Conservation (phyloP, 1,140 invertebrate species). For the Drosophila pandora region DNA sequence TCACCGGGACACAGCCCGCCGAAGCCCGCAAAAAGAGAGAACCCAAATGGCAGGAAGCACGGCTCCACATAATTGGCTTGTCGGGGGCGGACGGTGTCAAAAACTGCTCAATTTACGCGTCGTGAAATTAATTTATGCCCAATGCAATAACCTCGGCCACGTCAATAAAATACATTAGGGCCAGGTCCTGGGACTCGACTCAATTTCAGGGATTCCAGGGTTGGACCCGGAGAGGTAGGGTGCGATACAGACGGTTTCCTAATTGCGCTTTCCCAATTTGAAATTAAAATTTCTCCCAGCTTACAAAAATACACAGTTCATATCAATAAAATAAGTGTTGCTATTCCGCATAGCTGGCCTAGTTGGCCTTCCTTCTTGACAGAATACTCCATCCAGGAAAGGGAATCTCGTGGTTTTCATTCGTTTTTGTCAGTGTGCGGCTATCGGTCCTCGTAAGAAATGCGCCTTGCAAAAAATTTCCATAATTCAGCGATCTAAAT, state of each 20-base stretch:
- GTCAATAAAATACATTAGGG: slow-evolving; percentile 83
- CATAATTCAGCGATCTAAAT: slow-evolving; percentile 83
- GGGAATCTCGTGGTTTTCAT: not conserved
- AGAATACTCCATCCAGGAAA: not conserved
- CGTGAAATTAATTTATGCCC: slow-evolving; percentile 84
- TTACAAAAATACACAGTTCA: not conserved
- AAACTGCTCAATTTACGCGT: slow-evolving; percentile 83
- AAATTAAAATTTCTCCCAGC: slow-evolving; percentile 75
- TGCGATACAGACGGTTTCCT: slow-evolving; percentile 40
- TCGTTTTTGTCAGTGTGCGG: slow-evolving; percentile 11
- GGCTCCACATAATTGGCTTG: slow-evolving; percentile 75
- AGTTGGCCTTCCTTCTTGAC: too few relatives aligned
- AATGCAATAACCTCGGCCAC: slow-evolving; percentile 82
- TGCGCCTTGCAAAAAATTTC: slow-evolving; percentile 82
- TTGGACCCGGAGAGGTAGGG: not conserved
- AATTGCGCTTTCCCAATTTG: slow-evolving; percentile 78
- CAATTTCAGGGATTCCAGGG: not conserved
- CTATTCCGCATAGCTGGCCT: too few relatives aligned
- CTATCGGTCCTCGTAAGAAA: slow-evolving; percentile 53
- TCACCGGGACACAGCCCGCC: slow-evolving; percentile 42
- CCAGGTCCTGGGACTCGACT: slow-evolving; percentile 22
- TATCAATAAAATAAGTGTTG: too few relatives aligned
- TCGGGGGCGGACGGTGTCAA: slow-evolving; percentile 55
- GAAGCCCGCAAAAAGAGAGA: not conserved
- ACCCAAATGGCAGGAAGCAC: slow-evolving; percentile 48